Evolutionary conservation across 2,888 invertebrate species (phyloP).

Genomic region (Drosophila stalkeri): DNA sequence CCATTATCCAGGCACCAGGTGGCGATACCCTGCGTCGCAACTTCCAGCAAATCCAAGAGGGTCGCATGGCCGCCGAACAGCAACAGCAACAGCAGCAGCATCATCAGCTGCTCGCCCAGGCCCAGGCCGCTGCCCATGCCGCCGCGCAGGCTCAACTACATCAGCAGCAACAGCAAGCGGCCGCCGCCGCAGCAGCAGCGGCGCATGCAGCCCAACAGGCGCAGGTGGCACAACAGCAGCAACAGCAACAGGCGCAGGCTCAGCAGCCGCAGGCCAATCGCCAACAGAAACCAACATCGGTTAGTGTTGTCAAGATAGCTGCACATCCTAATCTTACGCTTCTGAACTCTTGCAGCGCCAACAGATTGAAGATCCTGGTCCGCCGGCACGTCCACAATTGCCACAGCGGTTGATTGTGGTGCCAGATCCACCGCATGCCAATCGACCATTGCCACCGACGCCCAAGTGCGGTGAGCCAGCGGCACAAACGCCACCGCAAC

Average conservation of each 20-base stretch:
- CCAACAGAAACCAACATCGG: constrained; percentile 85
- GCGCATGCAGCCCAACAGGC: constrained; percentile 72
- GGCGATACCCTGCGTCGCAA: constrained; percentile 98
- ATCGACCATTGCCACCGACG: constrained; percentile 85
- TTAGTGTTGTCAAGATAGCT: constrained; percentile 55
- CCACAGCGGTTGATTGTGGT: constrained; percentile 96
- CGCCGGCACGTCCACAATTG: constrained; percentile 94
- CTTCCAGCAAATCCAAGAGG: constrained; percentile 98
- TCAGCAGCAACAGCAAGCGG: constrained; percentile 84
- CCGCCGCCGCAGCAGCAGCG: constrained; percentile 86
- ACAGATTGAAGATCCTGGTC: constrained; percentile 91
- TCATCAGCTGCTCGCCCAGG: constrained; percentile 73
- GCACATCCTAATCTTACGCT: not conserved
- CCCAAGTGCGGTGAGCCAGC: constrained; percentile 82
- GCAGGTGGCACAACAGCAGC: constrained; percentile 53
- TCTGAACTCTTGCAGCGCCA: constrained; percentile 74
- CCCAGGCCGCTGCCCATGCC: constrained; percentile 77
- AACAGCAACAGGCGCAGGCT: constrained; percentile 85
- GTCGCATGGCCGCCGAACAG: constrained; percentile 88
- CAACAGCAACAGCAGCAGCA: constrained; percentile 86
- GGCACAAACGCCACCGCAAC: constrained; percentile 79
- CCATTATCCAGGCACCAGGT: constrained; percentile 93
- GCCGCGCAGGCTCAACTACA: constrained; percentile 85
- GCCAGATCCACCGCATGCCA: constrained; percentile 92
- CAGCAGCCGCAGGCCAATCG: constrained; percentile 88